Conservation (phyloP, 2,797 vertebrate genomes). For the Ceyx erithaca region DNA sequence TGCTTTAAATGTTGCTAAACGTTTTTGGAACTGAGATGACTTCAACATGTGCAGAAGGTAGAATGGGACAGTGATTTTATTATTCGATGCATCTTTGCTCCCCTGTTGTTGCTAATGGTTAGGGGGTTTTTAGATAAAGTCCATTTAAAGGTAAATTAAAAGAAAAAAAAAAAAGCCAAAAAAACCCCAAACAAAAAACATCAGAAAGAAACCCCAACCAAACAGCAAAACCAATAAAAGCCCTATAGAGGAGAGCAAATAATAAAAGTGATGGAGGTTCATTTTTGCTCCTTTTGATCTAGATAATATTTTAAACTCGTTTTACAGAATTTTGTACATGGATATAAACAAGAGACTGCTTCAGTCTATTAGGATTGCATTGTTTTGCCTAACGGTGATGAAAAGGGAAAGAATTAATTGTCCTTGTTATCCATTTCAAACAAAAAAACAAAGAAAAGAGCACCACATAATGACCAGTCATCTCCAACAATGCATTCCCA, state of each 20-base stretch:
- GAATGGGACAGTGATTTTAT: background rate
- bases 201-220: too few species aligned
- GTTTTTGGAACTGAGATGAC: background rate
- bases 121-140: background rate
- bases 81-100: background rate
- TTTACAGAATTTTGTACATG: background rate
- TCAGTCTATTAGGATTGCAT: background rate
- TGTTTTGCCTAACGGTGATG: background rate
- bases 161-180: background rate
- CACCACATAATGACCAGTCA: background rate
- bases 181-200: too few species aligned
- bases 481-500: background rate
- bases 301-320: background rate
- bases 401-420: background rate
- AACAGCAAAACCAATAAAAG: too few species aligned
- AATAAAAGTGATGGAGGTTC: background rate
- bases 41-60: background rate
- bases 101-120: background rate
- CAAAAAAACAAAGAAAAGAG: background rate
- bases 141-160: background rate
- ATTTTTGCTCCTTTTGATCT: background rate
- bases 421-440: background rate
- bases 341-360: background rate
- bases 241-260: background rate
- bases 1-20: background rate